phyloP scores from a whole-genome alignment of 30 jellyfish, hydroid and myxozoan genomes.

The Cassiopea xamachana region DNA sequence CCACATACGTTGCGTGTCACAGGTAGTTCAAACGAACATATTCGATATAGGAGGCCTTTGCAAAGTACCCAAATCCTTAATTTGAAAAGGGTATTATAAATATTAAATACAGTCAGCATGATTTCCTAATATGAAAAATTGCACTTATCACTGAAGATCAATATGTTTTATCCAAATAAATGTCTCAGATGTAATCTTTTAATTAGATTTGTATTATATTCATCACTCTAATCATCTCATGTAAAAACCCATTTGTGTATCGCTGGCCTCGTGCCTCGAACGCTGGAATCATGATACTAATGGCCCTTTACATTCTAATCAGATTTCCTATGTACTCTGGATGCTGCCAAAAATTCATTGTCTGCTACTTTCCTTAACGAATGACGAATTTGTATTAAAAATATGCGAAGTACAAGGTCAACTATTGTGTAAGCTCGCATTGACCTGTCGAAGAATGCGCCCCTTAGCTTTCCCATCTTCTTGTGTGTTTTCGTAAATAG shows the following conservation, averaged over 20 bases:
- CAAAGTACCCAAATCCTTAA: neutral
- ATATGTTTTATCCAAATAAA: neutral
- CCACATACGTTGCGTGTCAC: neutral
- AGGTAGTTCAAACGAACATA: neutral
- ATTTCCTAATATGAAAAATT: neutral
- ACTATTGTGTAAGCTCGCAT: too few species aligned
- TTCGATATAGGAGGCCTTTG: constrained; percentile 32
- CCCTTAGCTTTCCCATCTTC: neutral
- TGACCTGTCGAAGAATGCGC: neutral
- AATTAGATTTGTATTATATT: constrained; percentile 6
- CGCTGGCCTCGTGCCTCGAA: constrained; percentile 9
- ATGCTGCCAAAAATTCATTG: neutral
- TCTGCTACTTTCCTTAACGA: neutral
- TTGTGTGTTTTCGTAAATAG: neutral
- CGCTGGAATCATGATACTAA: neutral
- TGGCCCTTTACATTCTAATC: neutral
- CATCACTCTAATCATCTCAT: neutral
- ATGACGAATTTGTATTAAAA: neutral
- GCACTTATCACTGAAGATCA: neutral
- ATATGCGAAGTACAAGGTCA: neutral
- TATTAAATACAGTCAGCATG: constrained; percentile 6
- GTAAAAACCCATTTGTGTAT: neutral
- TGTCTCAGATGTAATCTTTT: constrained; percentile 9
- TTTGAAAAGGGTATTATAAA: neutral
- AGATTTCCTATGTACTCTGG: constrained; percentile 16